Conservation (phyloP, 2,888 invertebrate genomes). For the Bellardia pandia region DNA sequence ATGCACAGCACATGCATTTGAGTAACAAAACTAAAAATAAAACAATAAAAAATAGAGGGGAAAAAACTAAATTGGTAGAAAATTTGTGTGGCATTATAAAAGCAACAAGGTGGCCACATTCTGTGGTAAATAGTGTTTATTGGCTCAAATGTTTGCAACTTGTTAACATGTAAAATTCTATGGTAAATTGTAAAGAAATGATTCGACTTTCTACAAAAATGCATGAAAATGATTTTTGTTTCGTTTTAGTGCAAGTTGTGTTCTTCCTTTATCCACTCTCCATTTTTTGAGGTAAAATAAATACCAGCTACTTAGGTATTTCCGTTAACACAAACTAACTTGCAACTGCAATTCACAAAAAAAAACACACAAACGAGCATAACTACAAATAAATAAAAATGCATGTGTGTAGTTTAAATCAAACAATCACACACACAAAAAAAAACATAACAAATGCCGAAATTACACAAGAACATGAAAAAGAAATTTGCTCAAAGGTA, state of each 20-base stretch:
- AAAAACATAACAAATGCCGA: slow-evolving; percentile 43
- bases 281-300: slow-evolving; percentile 57
- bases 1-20: slow-evolving; percentile 57
- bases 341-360: slow-evolving; percentile 37
- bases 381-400: background rate
- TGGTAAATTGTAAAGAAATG: slow-evolving; percentile 33
- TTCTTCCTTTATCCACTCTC: background rate
- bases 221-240: slow-evolving; percentile 58
- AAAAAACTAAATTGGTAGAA: slow-evolving; percentile 48
- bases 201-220: slow-evolving; percentile 46
- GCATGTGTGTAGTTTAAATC: slow-evolving; percentile 16
- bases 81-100: slow-evolving; percentile 62
- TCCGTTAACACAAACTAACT: slow-evolving; percentile 59
- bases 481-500: slow-evolving; percentile 55
- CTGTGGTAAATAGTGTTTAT: slow-evolving; percentile 70
- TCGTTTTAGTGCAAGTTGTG: slow-evolving; percentile 13
- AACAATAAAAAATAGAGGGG: background rate
- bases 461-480: slow-evolving; percentile 44
- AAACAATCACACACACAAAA: background rate
- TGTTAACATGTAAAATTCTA: slow-evolving; percentile 67
- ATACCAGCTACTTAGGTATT: slow-evolving; percentile 68
- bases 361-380: background rate
- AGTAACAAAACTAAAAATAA: slow-evolving; percentile 16
- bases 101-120: slow-evolving; percentile 72
- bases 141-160: slow-evolving; percentile 68